These are phyloP conservation scores for Limnothrissa miodon DNA, from an alignment of 2,113 vertebrate genomes.

Conservation along the genomic window DNA sequence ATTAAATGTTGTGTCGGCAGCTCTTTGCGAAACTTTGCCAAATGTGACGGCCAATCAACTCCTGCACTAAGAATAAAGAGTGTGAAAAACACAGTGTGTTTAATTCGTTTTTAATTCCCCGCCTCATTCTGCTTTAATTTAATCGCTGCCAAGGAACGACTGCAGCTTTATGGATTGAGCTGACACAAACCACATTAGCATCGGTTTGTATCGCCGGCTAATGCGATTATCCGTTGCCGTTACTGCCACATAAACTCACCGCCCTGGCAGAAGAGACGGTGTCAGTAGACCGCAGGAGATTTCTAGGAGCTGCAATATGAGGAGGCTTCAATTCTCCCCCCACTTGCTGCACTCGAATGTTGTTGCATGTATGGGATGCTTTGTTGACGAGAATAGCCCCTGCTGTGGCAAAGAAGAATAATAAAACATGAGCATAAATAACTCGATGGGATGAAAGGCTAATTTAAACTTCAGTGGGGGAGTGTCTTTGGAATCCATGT, in stretches of 20 bases:
- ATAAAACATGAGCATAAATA: background rate
- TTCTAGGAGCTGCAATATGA: background rate
- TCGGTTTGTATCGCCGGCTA: constrained; percentile 32
- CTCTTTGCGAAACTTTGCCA: background rate
- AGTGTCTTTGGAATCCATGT: background rate
- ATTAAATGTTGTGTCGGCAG: background rate
- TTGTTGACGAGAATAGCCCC: background rate
- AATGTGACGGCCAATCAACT: background rate
- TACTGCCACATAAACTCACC: constrained; percentile 29
- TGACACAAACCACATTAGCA: constrained; percentile 41
- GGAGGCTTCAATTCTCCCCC: background rate
- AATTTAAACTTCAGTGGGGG: background rate
- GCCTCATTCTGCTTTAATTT: constrained; percentile 25
- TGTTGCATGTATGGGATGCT: background rate
- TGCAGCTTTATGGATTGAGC: constrained; percentile 5
- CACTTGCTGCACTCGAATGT: background rate
- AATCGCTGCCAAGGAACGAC: constrained; percentile 27
- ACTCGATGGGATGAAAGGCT: background rate
- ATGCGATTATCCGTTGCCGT: constrained; percentile 36
- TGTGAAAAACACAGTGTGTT: constrained; percentile 11
- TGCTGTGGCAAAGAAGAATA: background rate
- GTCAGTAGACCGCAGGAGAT: background rate
- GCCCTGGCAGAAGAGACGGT: background rate
- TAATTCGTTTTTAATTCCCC: constrained; percentile 23
- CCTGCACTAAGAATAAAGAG: background rate